Base-by-base conservation (phyloP, 2,113 vertebrate species). In the Arizona elegans region DNA sequence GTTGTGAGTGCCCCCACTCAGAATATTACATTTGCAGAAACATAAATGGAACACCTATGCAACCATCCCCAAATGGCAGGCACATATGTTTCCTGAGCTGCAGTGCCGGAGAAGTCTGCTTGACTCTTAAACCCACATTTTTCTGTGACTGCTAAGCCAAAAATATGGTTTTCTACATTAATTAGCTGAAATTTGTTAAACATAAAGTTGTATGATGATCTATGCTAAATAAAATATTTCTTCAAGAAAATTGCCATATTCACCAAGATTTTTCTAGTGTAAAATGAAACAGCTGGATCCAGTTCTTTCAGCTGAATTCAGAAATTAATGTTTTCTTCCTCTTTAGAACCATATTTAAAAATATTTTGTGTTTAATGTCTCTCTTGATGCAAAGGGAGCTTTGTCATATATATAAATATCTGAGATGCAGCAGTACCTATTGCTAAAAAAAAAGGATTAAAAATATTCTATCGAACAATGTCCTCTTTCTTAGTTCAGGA, bases 371-470 rank as follows among this genome's bases (percentile, higher is more conserved):
- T 21, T 19, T 1, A 0, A 50, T 38, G 92, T 65, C 87, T 0
- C 81, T 92, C 33, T 86, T 90, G 33, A 33, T 65, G 19, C 62
- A 24, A 19, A 55, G 50, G 29, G 3, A 10, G 10, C 53, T 89
- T 81, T 81, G 10, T 62, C 1, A 47, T 33, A 87, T 12, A 62
- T 21, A 54, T 88, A 88, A 55, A 56, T 2, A 54, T 21, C 5
- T 50, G 33, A 1, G 10, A 54, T 29, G 33, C 43, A 24, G 12
- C 13, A 11, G 23, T 6, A n/a, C 33, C 50, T 70, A 54, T 62
- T 15, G 86, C 13, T 26, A 92, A 53, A 94, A 92, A 92, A 19
- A 23, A 24, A 92, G 26, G 24, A 50, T 87, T 87, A 54, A 93
- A 87, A 26, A 19, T 55, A 81, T 52, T 33, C 29, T 50, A 12